Evolutionary conservation across 2,113 vertebrate genomes (phyloP).

Genomic region (Trichomycterus rosablanca): DNA sequence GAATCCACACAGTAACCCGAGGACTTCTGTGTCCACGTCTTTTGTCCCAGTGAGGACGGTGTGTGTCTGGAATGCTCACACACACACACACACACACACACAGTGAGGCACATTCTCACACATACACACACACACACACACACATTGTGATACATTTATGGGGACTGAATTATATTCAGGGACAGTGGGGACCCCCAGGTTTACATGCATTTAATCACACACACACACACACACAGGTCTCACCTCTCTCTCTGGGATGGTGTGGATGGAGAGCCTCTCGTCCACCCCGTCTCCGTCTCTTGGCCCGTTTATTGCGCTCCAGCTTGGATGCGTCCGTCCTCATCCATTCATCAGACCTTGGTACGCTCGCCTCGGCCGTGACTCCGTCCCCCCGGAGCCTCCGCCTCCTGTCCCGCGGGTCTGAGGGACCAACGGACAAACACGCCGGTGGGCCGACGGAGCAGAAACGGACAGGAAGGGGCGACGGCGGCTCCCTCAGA

Average conservation of each 20-base stretch:
- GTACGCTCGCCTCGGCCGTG: not conserved
- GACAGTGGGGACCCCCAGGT: too few relatives aligned
- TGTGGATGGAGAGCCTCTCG: slow-evolving; percentile 40
- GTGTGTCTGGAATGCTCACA: slow-evolving; percentile 16
- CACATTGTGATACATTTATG: too few relatives aligned
- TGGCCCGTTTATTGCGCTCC: slow-evolving; percentile 46
- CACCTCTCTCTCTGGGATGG: slow-evolving; percentile 43
- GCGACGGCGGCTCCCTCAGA: slow-evolving; percentile 3
- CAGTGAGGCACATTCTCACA: not conserved
- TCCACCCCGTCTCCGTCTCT: slow-evolving; percentile 42
- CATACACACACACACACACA: too few relatives aligned
- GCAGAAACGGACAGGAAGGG: not conserved
- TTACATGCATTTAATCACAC: too few relatives aligned
- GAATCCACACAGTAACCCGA: not conserved
- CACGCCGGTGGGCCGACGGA: not conserved
- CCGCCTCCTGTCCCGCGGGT: too few relatives aligned
- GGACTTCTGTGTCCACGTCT: slow-evolving; percentile 9
- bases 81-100: not conserved
- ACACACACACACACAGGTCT: slow-evolving; percentile 21
- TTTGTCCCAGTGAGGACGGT: slow-evolving; percentile 9
- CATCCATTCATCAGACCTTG: slow-evolving; percentile 38
- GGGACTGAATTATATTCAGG: too few relatives aligned
- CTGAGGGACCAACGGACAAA: too few relatives aligned
- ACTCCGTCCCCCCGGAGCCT: not conserved
- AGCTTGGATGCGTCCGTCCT: slow-evolving; percentile 41